phyloP scores from a whole-genome alignment of 2,888 invertebrate genomes.

The Zele albiditarsus region DNA sequence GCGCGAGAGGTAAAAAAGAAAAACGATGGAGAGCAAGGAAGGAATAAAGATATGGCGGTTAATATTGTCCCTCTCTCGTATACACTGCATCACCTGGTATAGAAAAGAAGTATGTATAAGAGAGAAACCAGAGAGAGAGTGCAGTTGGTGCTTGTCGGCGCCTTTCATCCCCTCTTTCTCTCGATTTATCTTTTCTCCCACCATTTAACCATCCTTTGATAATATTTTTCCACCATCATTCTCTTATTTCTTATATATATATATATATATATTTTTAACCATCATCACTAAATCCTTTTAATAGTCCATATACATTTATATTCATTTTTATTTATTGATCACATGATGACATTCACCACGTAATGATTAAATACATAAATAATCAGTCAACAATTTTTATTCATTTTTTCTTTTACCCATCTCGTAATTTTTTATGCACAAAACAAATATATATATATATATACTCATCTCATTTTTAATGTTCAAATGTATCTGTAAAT shows the following conservation, averaged over 20 bases:
- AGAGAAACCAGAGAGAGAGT: conserved; percentile 13
- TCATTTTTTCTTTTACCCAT: not conserved
- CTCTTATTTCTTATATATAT: conserved; percentile 10
- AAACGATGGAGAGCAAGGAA: conserved; percentile 46
- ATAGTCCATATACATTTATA: not conserved
- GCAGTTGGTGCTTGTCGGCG: conserved; percentile 30
- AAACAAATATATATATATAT: too few relatives aligned
- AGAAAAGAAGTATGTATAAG: conserved; percentile 15
- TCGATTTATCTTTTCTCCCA: conserved; percentile 19
- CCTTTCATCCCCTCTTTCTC: conserved; percentile 34
- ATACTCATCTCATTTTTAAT: too few relatives aligned
- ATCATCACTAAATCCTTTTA: not conserved
- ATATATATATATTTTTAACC: conserved; percentile 1
- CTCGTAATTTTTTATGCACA: too few relatives aligned
- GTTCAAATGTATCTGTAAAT: not conserved
- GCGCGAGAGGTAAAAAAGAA: conserved; percentile 43
- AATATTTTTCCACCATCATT: conserved; percentile 24
- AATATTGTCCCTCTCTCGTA: conserved; percentile 34
- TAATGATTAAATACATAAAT: not conserved
- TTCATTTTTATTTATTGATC: not conserved
- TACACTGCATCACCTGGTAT: conserved; percentile 26
- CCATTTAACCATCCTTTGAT: conserved; percentile 14
- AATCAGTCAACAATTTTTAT: not conserved
- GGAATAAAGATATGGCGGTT: conserved; percentile 48
- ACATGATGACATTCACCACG: not conserved